Evolutionary conservation across 1,140 invertebrate species (phyloP), one percentile per base, ranked within the genome.

Genomic region (Neocloeon triangulifer): DNA sequence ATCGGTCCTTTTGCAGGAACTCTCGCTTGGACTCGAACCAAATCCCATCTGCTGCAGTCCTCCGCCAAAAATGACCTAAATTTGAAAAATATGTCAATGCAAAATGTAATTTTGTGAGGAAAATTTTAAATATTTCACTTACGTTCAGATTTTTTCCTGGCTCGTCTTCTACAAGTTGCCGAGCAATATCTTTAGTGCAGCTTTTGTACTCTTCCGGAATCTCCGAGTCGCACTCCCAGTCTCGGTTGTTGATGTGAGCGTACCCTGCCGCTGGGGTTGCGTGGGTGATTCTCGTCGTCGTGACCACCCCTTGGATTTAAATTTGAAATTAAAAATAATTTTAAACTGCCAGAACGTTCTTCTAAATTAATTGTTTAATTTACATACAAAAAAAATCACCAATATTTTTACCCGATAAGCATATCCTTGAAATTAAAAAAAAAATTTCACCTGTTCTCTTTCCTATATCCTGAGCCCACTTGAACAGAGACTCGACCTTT

Each of bases 241-340:
- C 59, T 5, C 74, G 50, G 42, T 69, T 48, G 27, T 69, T 58
- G 8, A 59, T 51, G 33, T 70, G 62, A n/a, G 78, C 72, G 41
- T 76, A 82, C 2, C 67, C 52, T 5, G 67, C 66, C 0, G 69
- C 72, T 0, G 79, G 79, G 1, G 78, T 81, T 2, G 79, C 79
- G 44, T 82, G 75, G 0, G 77, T 81, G 1, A 84, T 60, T 23
- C 69, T 55, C 1, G 76, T 67, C 0, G 72, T 85, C 2, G 75
- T 81, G 4, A 79, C 69, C 27, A 79, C 55, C 9, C 71, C n/a
- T n/a, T n/a, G n/a, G n/a, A n/a, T 72, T 42, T n/a, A n/a, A n/a
- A n/a, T n/a, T n/a, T n/a, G n/a, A n/a, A n/a, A n/a, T n/a, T n/a
- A n/a, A n/a, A n/a, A n/a, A n/a, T n/a, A n/a, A n/a, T n/a, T n/a